Conservation (phyloP, 2,797 vertebrate species). For the Oophaga sylvatica region DNA sequence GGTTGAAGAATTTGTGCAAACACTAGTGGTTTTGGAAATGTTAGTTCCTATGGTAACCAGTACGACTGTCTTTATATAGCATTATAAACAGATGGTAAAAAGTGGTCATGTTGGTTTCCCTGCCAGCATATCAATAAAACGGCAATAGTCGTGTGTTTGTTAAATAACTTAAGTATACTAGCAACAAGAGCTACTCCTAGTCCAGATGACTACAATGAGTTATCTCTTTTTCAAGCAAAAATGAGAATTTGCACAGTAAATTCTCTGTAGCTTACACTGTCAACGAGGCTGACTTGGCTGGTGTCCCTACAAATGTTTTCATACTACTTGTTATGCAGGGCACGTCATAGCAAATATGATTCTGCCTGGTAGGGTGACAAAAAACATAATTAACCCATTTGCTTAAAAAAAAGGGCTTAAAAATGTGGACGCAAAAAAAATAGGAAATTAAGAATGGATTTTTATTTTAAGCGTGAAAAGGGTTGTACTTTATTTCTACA, state of each 20-base stretch:
- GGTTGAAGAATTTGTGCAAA: constrained; percentile 77
- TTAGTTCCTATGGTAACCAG: constrained; percentile 77
- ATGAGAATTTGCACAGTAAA: constrained; percentile 71
- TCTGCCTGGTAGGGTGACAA: constrained; percentile 69
- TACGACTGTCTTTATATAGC: constrained; percentile 81
- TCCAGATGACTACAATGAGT: constrained; percentile 68
- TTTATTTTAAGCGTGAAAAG: not conserved
- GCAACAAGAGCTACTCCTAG: constrained; percentile 69
- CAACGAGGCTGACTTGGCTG: constrained; percentile 72
- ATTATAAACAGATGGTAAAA: constrained; percentile 84
- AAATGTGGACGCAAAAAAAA: constrained; percentile 18
- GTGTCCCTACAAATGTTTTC: constrained; percentile 74
- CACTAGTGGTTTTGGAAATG: constrained; percentile 77
- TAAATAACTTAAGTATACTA: constrained; percentile 72
- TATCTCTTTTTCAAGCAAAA: constrained; percentile 67
- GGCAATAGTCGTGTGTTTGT: constrained; percentile 69
- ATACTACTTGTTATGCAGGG: constrained; percentile 71
- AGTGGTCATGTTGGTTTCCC: constrained; percentile 78
- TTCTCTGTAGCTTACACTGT: constrained; percentile 70
- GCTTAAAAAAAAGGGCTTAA: not conserved
- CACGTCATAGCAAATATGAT: constrained; percentile 73
- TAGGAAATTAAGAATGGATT: not conserved
- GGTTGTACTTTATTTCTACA: not conserved
- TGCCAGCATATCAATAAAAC: constrained; percentile 79
- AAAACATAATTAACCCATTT: constrained; percentile 49